These are phyloP conservation scores for Lanistes nyassanus DNA, from an alignment of 1,140 invertebrate species.

Conservation along the genomic window DNA sequence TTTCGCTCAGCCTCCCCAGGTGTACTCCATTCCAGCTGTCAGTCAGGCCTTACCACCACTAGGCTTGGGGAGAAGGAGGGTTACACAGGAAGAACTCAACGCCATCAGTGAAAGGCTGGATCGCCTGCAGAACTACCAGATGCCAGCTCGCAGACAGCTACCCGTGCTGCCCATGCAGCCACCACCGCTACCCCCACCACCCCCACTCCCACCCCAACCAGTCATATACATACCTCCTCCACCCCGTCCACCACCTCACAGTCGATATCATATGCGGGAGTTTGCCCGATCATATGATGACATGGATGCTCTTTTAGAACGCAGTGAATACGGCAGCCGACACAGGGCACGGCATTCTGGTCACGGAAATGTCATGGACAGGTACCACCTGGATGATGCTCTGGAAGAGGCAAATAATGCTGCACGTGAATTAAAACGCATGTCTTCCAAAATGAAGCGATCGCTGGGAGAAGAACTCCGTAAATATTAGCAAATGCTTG, in stretches of 20 bases:
- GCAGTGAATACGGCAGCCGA: constrained; percentile 40
- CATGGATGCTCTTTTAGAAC: constrained; percentile 48
- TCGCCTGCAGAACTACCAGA: constrained; percentile 49
- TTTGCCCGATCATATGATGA: constrained; percentile 48
- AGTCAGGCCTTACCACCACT: constrained; percentile 23
- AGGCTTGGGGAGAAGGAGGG: constrained; percentile 24
- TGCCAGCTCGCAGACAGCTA: constrained; percentile 37
- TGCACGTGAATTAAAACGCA: constrained; percentile 51
- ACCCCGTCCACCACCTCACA: constrained; percentile 24
- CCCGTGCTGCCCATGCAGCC: constrained; percentile 34
- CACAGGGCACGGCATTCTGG: background rate
- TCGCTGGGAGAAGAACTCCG: constrained; percentile 50
- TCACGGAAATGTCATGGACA: constrained; percentile 27
- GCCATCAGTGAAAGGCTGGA: constrained; percentile 51
- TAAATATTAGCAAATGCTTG: background rate
- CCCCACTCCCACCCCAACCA: constrained; percentile 18
- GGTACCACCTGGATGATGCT: constrained; percentile 48
- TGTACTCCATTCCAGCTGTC: constrained; percentile 34
- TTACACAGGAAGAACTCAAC: constrained; percentile 58
- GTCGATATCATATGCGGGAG: constrained; percentile 43
- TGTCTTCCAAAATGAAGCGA: constrained; percentile 60
- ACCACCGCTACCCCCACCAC: constrained; percentile 33
- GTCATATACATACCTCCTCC: constrained; percentile 22
- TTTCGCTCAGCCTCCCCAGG: constrained; percentile 29
- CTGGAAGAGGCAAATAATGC: constrained; percentile 46